Percentiles rank a stretch among this genome's conserved stretches.
Conservation (phyloP, 2,797 vertebrate species). For the Hephaestus fuliginosus region DNA sequence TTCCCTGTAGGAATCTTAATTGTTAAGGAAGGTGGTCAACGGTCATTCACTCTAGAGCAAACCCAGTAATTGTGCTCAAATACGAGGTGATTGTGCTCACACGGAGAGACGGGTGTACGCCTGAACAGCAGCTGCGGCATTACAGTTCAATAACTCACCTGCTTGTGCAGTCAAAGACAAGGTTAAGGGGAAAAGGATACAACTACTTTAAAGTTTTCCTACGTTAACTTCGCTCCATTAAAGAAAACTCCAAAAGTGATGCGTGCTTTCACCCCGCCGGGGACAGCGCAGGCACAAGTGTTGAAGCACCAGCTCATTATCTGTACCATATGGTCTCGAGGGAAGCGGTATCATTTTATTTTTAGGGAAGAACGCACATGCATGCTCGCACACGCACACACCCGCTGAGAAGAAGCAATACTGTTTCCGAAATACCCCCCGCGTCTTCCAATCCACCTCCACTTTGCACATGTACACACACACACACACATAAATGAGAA, state of each 20-base stretch:
- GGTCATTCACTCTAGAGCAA: neutral
- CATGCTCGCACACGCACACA: conserved; percentile 25
- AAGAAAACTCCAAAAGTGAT: conserved; percentile 29
- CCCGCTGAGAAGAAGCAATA: conserved; percentile 65
- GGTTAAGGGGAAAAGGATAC: conserved; percentile 6
- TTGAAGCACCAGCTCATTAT: conserved; percentile 65
- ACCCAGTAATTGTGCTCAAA: neutral
- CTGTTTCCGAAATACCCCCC: conserved; percentile 38
- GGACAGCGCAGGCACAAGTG: conserved; percentile 11
- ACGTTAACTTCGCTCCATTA: conserved; percentile 22
- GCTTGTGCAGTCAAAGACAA: conserved; percentile 1
- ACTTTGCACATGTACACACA: neutral
- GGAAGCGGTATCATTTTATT: conserved; percentile 67
- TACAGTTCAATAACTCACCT: conserved; percentile 8
- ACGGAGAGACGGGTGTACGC: neutral
- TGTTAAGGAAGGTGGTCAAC: conserved; percentile 13
- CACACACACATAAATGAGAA: conserved; percentile 5
- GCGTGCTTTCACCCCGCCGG: conserved; percentile 17
- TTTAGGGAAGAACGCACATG: conserved; percentile 53
- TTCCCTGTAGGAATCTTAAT: neutral
- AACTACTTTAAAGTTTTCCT: conserved; percentile 35
- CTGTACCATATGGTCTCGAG: conserved; percentile 59
- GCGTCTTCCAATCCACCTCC: conserved; percentile 45
- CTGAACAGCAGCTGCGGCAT: conserved; percentile 16
- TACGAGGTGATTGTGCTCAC: neutral